Conservation (phyloP, 2,888 invertebrate genomes). For the Cactoblastis cactorum region DNA sequence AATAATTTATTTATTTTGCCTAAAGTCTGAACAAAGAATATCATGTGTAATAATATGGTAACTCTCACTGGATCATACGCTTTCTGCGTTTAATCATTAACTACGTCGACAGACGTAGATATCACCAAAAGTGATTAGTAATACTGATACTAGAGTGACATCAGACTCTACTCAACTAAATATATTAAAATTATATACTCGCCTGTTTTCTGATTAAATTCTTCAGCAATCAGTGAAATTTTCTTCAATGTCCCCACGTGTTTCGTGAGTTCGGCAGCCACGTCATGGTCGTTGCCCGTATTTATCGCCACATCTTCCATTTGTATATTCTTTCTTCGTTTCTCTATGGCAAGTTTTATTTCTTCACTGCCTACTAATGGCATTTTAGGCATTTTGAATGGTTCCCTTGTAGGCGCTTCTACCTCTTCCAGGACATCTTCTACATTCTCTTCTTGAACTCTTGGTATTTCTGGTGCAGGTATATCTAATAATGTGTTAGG, state of each 20-base stretch:
- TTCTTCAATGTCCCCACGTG: slow-evolving; percentile 59
- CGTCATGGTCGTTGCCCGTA: slow-evolving; percentile 52
- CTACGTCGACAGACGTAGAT: no score
- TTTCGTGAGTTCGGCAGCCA: slow-evolving; percentile 59
- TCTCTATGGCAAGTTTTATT: slow-evolving; percentile 44
- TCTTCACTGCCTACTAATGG: slow-evolving; percentile 57
- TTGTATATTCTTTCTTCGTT: slow-evolving; percentile 27
- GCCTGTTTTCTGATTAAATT: slow-evolving; percentile 73
- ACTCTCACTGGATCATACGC: no score
- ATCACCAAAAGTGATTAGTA: no score
- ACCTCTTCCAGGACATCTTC: no score
- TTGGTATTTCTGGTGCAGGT: slow-evolving; percentile 15
- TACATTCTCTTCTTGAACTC: slow-evolving; percentile 20
- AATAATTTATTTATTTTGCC: no score
- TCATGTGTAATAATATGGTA: no score
- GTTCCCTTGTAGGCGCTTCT: slow-evolving; percentile 22
- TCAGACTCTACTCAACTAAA: no score
- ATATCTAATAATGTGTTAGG: slow-evolving; percentile 45
- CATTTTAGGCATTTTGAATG: slow-evolving; percentile 65
- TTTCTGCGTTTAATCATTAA: no score
- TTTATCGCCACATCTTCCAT: slow-evolving; percentile 53
- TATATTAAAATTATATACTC: no score
- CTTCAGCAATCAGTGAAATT: slow-evolving; percentile 71
- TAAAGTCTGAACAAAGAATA: no score
- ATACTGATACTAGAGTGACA: no score